A percentile compares a stretch with the other conserved stretches of the same genome.
Conservation (phyloP, 2,113 vertebrate species). For the Tetrao urogallus region DNA sequence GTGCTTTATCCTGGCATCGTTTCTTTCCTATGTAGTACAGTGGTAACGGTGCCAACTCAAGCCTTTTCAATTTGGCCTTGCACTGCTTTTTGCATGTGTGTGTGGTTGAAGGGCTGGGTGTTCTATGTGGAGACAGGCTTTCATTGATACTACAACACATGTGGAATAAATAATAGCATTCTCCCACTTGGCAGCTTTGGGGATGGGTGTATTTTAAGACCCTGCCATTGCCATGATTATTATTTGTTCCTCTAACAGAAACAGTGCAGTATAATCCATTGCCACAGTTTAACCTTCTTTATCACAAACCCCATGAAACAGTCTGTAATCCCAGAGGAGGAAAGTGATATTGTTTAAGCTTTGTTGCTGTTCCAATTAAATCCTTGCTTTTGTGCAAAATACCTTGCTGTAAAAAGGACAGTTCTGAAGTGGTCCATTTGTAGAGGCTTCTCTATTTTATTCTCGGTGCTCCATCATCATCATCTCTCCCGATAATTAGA, state of each 20-base stretch:
- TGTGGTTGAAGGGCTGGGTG: constrained; percentile 34
- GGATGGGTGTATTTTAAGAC: constrained; percentile 41
- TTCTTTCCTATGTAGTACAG: constrained; percentile 18
- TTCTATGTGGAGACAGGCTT: constrained; percentile 61
- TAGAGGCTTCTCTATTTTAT: constrained; percentile 27
- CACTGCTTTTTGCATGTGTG: constrained; percentile 13
- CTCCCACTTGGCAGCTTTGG: neutral
- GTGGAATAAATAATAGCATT: constrained; percentile 58
- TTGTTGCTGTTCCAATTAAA: constrained; percentile 60
- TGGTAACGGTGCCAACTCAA: constrained; percentile 14
- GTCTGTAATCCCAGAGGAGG: constrained; percentile 47
- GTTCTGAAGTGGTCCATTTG: constrained; percentile 40
- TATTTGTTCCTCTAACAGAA: constrained; percentile 54
- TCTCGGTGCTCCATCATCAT: constrained; percentile 36
- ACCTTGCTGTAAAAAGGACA: constrained; percentile 38
- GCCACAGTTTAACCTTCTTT: constrained; percentile 66
- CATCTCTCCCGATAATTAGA: constrained; percentile 47
- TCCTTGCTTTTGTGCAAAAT: constrained; percentile 52
- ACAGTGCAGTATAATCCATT: constrained; percentile 51
- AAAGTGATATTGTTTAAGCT: constrained; percentile 57
- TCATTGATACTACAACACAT: constrained; percentile 57
- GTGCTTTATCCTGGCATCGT: constrained; percentile 11
- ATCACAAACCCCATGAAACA: constrained; percentile 38
- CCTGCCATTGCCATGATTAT: constrained; percentile 53
- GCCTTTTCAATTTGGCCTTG: constrained; percentile 22